A percentile compares a stretch with the other conserved stretches of the same genome.
These are phyloP conservation scores for Drosophila nigromelanica DNA, from an alignment of 1,140 invertebrate species.

Conservation along the genomic window DNA sequence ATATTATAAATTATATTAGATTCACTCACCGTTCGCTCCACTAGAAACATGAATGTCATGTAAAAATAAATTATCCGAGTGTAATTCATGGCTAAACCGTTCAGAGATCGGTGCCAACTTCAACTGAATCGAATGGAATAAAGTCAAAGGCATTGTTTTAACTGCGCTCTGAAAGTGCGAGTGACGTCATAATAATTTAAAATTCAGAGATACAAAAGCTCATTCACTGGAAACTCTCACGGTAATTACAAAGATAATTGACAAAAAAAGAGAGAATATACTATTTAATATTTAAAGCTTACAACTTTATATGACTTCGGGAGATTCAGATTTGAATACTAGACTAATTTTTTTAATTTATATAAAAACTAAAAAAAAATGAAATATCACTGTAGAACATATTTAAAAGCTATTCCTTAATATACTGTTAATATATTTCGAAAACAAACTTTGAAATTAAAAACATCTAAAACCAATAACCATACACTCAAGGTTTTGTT, in stretches of 20 bases:
- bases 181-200: slow-evolving; percentile 47
- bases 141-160: slow-evolving; percentile 8
- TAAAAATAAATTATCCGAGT: not conserved
- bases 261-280: not conserved
- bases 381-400: not conserved
- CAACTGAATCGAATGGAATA: slow-evolving; percentile 26
- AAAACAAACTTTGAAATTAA: not conserved
- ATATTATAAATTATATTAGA: not conserved
- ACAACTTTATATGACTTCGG: not conserved
- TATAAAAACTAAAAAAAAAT: not conserved
- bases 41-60: not conserved
- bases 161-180: not conserved
- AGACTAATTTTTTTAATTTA: not conserved
- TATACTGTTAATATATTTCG: not conserved
- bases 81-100: slow-evolving; percentile 27
- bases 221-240: slow-evolving; percentile 42
- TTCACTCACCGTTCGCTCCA: slow-evolving; percentile 22
- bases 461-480: too few relatives aligned
- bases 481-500: not conserved
- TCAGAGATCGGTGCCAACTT: slow-evolving; percentile 27
- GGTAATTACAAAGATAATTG: slow-evolving; percentile 12
- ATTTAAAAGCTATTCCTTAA: too few relatives aligned
- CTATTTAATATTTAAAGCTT: not conserved
- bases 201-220: slow-evolving; percentile 31
- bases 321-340: too few relatives aligned